A percentile compares a stretch with the other conserved stretches of the same genome.
Evolutionary conservation across 2,113 vertebrate species (phyloP).

Genomic region (Nothoprocta perdicaria): DNA sequence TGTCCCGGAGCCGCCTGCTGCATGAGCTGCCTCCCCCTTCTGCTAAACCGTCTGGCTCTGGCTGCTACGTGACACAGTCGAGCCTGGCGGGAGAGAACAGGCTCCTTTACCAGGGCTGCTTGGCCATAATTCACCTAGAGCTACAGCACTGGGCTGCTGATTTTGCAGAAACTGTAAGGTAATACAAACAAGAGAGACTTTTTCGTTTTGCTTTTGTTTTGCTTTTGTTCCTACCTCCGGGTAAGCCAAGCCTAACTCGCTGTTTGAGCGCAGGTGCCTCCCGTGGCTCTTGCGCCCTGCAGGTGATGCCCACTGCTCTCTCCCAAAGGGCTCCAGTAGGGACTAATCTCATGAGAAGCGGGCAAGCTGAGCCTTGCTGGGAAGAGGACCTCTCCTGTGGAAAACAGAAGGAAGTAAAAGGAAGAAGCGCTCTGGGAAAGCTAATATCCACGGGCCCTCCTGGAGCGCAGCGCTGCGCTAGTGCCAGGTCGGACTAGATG

Average conservation of each 20-base stretch:
- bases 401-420: neutral
- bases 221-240: neutral
- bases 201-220: neutral
- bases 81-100: neutral
- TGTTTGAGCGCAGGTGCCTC: neutral
- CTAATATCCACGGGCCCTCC: neutral
- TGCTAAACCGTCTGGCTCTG: neutral
- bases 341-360: neutral
- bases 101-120: neutral
- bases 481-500: neutral
- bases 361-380: neutral
- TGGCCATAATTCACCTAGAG: neutral
- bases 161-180: neutral
- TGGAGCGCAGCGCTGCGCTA: neutral
- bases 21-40: neutral
- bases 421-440: neutral
- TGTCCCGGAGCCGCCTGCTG: neutral
- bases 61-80: neutral
- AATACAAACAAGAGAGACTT: neutral
- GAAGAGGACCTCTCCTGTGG: neutral
- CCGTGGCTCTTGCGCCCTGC: neutral
- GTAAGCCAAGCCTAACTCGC: no score
- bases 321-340: neutral
- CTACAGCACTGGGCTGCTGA: neutral
- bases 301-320: no score